Percentiles rank a stretch among this genome's conserved stretches.
Evolutionary conservation across 2,797 vertebrate genomes (phyloP).

Genomic region (Spinibarbus caldwelli): DNA sequence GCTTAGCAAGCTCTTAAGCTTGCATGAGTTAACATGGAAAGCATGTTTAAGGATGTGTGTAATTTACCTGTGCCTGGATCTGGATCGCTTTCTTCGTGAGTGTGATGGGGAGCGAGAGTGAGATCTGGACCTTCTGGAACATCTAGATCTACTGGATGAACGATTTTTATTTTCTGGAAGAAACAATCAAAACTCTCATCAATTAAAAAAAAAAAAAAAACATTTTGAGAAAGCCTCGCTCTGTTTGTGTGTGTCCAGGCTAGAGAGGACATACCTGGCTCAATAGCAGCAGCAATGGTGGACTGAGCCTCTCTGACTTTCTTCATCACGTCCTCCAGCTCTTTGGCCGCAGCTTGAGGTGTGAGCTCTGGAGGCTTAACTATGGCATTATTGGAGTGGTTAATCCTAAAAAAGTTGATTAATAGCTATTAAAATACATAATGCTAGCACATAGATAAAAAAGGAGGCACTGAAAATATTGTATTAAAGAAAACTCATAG

Average conservation of each 20-base stretch:
- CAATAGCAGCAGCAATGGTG: constrained; percentile 95
- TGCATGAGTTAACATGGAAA: neutral
- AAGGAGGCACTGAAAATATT: neutral
- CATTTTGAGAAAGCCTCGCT: neutral
- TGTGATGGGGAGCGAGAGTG: constrained; percentile 82
- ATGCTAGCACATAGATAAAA: neutral
- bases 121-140: constrained; percentile 70
- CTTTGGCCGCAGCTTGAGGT: constrained; percentile 96
- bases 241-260: neutral
- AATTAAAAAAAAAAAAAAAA: neutral
- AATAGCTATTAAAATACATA: neutral
- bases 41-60: neutral
- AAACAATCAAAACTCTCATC: neutral
- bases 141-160: constrained; percentile 69
- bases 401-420: constrained; percentile 82
- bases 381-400: constrained; percentile 99
- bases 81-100: constrained; percentile 86
- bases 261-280: constrained; percentile 82
- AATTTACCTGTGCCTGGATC: constrained; percentile 88
- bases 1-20: neutral
- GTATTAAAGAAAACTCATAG: neutral
- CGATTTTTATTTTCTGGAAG: constrained; percentile 80
- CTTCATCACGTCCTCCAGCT: constrained; percentile 97
- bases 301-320: constrained; percentile 94
- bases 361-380: constrained; percentile 97